These are phyloP conservation scores for Strigamia maritima DNA, from an alignment of 2,888 invertebrate species.

Conservation along the genomic window DNA sequence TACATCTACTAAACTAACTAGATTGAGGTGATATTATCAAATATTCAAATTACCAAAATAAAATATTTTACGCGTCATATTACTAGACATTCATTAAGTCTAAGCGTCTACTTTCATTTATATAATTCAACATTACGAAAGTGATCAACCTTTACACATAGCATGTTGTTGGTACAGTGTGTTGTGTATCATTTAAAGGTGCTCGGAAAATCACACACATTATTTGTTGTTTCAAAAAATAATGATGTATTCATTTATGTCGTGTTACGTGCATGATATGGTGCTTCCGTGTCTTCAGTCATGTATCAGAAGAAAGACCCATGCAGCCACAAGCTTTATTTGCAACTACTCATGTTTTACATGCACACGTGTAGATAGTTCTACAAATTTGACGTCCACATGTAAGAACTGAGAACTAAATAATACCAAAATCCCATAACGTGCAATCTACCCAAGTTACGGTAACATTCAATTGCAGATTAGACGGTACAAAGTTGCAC, in stretches of 20 bases:
- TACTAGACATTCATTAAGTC: neutral
- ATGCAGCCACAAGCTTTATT: constrained; percentile 29
- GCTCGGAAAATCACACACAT: neutral
- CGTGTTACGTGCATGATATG: neutral
- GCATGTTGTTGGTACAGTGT: neutral
- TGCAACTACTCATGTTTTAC: constrained; percentile 4
- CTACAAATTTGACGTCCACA: neutral
- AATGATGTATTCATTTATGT: neutral
- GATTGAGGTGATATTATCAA: neutral
- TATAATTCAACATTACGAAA: neutral
- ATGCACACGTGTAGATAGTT: neutral
- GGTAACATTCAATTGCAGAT: neutral
- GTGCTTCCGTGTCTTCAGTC: neutral
- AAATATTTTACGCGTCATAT: neutral
- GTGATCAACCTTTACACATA: neutral
- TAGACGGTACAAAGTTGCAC: neutral
- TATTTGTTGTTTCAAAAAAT: neutral
- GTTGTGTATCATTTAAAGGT: neutral
- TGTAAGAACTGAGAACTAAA: neutral
- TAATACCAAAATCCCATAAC: constrained; percentile 1
- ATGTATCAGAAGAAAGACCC: constrained; percentile 5
- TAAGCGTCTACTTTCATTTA: neutral
- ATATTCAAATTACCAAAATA: neutral
- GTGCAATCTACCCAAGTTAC: neutral
- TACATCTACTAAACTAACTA: neutral